Evolutionary conservation across 2,113 vertebrate genomes (phyloP), one percentile per base, ranked within the genome.

Genomic region (Hippocampus comes): DNA sequence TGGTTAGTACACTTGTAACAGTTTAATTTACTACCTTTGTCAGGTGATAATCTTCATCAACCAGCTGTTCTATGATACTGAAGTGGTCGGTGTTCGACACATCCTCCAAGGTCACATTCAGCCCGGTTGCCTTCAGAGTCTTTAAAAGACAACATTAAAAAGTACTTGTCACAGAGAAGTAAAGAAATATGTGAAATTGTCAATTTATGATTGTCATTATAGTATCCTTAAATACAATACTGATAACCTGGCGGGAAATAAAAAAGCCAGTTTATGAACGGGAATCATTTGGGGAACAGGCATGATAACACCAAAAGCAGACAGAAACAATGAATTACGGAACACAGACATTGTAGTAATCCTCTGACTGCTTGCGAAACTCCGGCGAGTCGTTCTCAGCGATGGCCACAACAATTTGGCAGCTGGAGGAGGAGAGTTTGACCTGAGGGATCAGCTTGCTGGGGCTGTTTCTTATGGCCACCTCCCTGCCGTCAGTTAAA

Each of bases 341-440:
- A 49, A 34, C 15, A 79, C 84, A 81, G 70, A 97, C 97, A 92
- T 95, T 92, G 71, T 88, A 88, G 48, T 95, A 96, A 48, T 95
- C 93, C 73, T 86, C 84, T 0, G 97, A 95, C 72, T 98, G 97
- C 25, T 90, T 91, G 41, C 84, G 92, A 66, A 97, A 99, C 79
- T 98, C 96, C 0, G 94, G 92, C 15, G 95, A 95, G 84, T 99
- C 97, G 0, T 97, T 85, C 70, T 98, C 91, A 17, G 95, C 97
- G 66, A 97, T 80, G 0, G 89, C 88, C 27, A 99, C 78, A 0
- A 95, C 81, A 15, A 97, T 82, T n/a, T 80, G 78, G 5, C 92
- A 96, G 1, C 51, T 59, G 2, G 74, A 75, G 0, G 73, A 77
- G 30, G 71, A 83, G 3, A 43, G 55, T 5, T 17, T 83, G 3